Base-by-base conservation (phyloP, 2,888 invertebrate species). In the Conus canariensis region DNA sequence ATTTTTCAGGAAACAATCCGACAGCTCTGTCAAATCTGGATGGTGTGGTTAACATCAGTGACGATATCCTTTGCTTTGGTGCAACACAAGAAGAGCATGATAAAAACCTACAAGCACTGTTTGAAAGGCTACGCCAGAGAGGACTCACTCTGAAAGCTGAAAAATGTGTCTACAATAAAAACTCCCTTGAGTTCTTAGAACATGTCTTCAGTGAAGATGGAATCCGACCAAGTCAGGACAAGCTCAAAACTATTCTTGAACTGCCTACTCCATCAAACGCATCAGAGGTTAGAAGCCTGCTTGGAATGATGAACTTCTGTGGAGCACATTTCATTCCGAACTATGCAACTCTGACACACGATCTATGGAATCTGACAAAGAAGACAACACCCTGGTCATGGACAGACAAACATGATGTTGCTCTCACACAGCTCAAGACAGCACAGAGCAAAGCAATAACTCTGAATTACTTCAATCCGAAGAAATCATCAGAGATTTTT, bases 231-330 rank as follows among this genome's bases (percentile, higher is more conserved):
- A 80, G 90, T 30, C 86, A 60, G 30, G 88, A 86, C 22, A 91
- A 91, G 58, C 77, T 91, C 30, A 70, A 74, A 58, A 59, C 85
- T 6, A 87, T 91, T 25, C 22, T 77, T 12, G 77, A 89, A 10
- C 30, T 87, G 45, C 77, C 89, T 19, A 56, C 87, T 4, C 90
- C 91, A 14, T 82, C 60, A 6, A 91, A 90, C 80, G 88, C 67
- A 22, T 85, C 90, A 74, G 91, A 91, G 83, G 88, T 91, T 12
- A 56, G 91, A 25, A 90, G 90, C 67, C 87, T 91, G n/a, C 86
- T 91, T 5, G 90, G 91, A 12, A 88, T 89, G 83, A 85, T 88
- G 60, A 87, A 90, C 56, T 90, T 90, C 67, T 91, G 87, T 56
- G 60, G 90, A 30, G 89, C 91, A 30, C 85, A 82, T 9, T 60